Conservation (phyloP, 2,797 vertebrate species). For the Crenuchus spilurus region DNA sequence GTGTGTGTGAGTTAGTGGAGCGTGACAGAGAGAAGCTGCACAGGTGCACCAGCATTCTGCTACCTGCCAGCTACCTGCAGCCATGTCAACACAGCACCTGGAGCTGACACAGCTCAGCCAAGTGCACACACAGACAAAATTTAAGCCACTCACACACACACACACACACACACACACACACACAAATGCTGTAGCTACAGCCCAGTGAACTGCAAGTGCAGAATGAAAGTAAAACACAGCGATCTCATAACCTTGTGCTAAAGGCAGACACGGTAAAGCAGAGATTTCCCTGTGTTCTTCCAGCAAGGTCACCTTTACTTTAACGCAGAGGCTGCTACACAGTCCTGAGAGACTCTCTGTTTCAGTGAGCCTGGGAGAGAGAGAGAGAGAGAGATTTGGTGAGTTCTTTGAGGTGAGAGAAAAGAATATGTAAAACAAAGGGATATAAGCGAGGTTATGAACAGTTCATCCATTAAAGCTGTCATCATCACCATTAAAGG, state of each 20-base stretch:
- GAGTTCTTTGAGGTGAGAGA: neutral
- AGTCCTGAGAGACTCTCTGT: neutral
- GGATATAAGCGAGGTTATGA: conserved; percentile 25
- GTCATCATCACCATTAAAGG: too few species aligned
- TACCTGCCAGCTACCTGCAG: conserved; percentile 73
- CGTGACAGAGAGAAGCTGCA: conserved; percentile 43
- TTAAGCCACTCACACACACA: conserved; percentile 32
- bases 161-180: conserved; percentile 11
- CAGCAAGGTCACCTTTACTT: conserved; percentile 59
- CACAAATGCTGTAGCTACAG: conserved; percentile 41
- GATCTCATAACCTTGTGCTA: conserved; percentile 37
- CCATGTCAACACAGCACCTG: conserved; percentile 71
- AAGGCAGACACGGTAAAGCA: conserved; percentile 6
- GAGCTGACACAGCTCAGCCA: conserved; percentile 74
- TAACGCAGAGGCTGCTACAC: conserved; percentile 30
- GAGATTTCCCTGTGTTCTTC: conserved; percentile 37
- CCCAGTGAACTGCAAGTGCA: conserved; percentile 21
- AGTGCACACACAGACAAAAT: conserved; percentile 51
- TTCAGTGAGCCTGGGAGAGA: neutral
- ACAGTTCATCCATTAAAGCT: neutral
- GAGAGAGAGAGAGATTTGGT: neutral
- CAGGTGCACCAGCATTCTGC: conserved; percentile 72
- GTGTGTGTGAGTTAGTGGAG: conserved; percentile 33
- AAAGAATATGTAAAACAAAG: conserved; percentile 28
- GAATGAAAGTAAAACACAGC: conserved; percentile 32